Percentiles rank a stretch among this genome's conserved stretches.
Conservation (phyloP, 2,797 vertebrate species). For the Anniella stebbinsi region DNA sequence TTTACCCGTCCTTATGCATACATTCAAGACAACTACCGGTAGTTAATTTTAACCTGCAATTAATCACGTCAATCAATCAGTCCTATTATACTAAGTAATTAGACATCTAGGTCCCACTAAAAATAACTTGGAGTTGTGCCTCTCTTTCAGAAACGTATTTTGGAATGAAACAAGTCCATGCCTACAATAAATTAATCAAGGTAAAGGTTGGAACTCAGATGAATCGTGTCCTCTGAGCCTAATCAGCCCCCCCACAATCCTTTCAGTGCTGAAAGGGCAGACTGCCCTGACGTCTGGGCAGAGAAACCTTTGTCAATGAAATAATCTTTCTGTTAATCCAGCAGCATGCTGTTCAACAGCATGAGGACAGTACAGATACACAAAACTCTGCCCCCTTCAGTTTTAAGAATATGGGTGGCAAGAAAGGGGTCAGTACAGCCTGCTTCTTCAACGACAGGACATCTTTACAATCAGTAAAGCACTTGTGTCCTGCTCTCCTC, state of each 20-base stretch:
- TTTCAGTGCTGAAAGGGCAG: neutral
- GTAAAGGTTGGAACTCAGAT: too few species aligned
- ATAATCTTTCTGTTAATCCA: neutral
- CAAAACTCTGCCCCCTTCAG: neutral
- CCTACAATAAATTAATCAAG: neutral
- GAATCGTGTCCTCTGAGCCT: neutral
- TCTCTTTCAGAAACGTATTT: neutral
- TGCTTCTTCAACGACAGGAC: neutral
- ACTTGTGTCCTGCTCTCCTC: neutral
- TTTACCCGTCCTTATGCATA: neutral
- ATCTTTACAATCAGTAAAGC: neutral
- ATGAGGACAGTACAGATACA: neutral
- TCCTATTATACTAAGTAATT: constrained; percentile 19
- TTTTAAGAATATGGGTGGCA: neutral
- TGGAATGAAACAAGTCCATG: neutral
- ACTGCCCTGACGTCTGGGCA: neutral
- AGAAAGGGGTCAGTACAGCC: neutral
- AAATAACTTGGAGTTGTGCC: neutral
- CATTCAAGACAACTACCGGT: neutral
- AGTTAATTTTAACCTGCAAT: neutral
- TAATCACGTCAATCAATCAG: neutral
- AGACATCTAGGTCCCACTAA: neutral
- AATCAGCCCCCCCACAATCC: neutral
- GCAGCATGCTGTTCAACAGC: neutral
- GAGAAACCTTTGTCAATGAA: neutral